phyloP scores from a whole-genome alignment of 2,888 invertebrate species.

The Pheosia tremula region DNA sequence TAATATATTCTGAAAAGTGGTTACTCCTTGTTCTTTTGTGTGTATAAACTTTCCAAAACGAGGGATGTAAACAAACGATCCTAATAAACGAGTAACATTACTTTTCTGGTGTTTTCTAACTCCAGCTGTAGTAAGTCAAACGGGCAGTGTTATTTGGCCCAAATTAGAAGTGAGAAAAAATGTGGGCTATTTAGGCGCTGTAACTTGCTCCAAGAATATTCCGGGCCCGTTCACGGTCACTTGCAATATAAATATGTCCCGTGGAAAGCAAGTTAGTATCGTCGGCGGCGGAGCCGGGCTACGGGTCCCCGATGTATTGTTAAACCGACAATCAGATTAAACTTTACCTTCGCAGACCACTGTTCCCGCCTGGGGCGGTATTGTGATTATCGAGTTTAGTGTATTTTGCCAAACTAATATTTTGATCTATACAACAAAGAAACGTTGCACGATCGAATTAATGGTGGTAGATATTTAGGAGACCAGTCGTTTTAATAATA shows the following conservation, averaged over 20 bases:
- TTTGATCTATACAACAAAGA: slow-evolving; percentile 3
- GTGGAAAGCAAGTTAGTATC: slow-evolving; percentile 30
- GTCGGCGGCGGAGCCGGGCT: slow-evolving; percentile 25
- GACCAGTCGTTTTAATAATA: background rate
- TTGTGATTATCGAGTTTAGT: slow-evolving; percentile 35
- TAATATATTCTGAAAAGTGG: too few species aligned
- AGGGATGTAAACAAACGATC: slow-evolving; percentile 14
- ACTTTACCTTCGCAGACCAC: slow-evolving; percentile 66
- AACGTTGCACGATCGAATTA: background rate
- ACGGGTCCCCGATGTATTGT: slow-evolving; percentile 62
- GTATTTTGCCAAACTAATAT: slow-evolving; percentile 19
- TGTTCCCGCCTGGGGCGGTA: slow-evolving; percentile 47
- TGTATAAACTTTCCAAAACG: slow-evolving; percentile 6
- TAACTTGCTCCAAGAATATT: slow-evolving; percentile 21
- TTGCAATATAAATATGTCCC: slow-evolving; percentile 31
- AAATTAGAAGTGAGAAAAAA: slow-evolving; percentile 27
- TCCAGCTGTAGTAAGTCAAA: slow-evolving; percentile 14
- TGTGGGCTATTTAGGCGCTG: slow-evolving; percentile 14
- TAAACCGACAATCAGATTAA: slow-evolving; percentile 65
- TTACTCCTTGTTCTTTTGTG: background rate
- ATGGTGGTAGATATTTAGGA: background rate
- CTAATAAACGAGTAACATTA: background rate
- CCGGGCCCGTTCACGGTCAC: slow-evolving; percentile 25
- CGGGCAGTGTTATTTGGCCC: slow-evolving; percentile 20
- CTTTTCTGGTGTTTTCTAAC: background rate